These are phyloP conservation scores for Lysiphlebus fabarum DNA, from an alignment of 1,140 invertebrate genomes.

Conservation along the genomic window DNA sequence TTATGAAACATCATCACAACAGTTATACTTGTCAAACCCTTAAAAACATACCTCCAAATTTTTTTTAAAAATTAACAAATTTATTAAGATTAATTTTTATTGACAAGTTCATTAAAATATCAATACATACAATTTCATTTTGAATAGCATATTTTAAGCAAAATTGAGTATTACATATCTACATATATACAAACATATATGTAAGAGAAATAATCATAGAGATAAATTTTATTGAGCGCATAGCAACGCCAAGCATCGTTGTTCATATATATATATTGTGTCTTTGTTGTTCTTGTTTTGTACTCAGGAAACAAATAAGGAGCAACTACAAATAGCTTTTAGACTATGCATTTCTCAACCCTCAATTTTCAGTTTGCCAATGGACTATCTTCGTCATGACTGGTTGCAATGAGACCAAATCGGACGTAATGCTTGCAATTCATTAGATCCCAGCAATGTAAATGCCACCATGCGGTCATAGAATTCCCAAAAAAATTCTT, in stretches of 20 bases:
- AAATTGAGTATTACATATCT: no score
- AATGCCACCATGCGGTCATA: conserved; percentile 43
- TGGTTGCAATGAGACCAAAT: conserved; percentile 45
- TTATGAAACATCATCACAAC: no score
- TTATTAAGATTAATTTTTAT: no score
- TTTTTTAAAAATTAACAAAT: no score
- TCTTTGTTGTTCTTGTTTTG: conserved; percentile 1
- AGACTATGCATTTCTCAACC: conserved; percentile 25
- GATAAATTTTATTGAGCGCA: conserved; percentile 34
- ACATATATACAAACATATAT: no score
- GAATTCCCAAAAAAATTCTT: conserved; percentile 38
- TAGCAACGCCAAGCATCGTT: conserved; percentile 33
- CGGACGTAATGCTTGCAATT: conserved; percentile 46
- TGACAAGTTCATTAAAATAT: no score
- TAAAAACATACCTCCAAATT: no score
- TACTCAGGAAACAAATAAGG: conserved; percentile 9
- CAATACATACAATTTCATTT: no score
- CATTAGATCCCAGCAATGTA: conserved; percentile 46
- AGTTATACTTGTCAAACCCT: no score
- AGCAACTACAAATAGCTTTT: conserved; percentile 36
- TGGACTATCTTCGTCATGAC: conserved; percentile 27
- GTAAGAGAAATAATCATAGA: not conserved
- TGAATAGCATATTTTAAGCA: no score
- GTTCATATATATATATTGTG: no score
- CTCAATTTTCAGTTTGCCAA: conserved; percentile 2